Evolutionary conservation across 2,113 vertebrate species (phyloP), one percentile per base, ranked within the genome.

Genomic region (Psophia crepitans): DNA sequence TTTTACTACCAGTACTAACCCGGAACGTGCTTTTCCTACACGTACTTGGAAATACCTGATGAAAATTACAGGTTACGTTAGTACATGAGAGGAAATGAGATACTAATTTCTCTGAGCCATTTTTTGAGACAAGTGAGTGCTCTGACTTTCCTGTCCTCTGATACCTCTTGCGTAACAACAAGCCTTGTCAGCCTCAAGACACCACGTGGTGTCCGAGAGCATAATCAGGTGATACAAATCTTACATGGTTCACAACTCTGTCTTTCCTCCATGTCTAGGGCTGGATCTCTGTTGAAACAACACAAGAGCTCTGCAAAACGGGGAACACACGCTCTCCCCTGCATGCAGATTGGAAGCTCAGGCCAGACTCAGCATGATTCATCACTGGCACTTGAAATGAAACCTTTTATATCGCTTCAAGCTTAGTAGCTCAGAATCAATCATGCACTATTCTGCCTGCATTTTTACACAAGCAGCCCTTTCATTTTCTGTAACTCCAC

Each of bases 381-480:
- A 85, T 96, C 81, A 76, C 58, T 88, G 51, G n/a, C 89, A 80
- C 75, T 91, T 53, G n/a, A 85, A 85, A n/a, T 86, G 63, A 95
- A 91, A 80, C 28, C 63, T 90, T 85, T 87, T 83, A 44, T 78
- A 94, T 83, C 85, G 44, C 87, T 92, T 89, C 60, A 84, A 81
- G 60, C 82, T 86, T 66, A 74, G 84, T 75, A 78, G 51, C 35
- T 90, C 66, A 57, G 69, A 92, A 84, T 96, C 89, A 91, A 70
- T 96, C 93, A 84, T 69, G 37, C 41, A 30, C 46, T 90, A 58
- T 85, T 93, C 66, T 9, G 26, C 49, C 41, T 69, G 61, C 13
- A 39, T 69, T 87, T 95, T 94, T 70, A 69, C 58, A 85, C 48
- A 87, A 84, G 17, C 11, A 73, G 32, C 20, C 57, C 39, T 73